Conservation (phyloP, 2,113 vertebrate species). For the Enhydra lutris region DNA sequence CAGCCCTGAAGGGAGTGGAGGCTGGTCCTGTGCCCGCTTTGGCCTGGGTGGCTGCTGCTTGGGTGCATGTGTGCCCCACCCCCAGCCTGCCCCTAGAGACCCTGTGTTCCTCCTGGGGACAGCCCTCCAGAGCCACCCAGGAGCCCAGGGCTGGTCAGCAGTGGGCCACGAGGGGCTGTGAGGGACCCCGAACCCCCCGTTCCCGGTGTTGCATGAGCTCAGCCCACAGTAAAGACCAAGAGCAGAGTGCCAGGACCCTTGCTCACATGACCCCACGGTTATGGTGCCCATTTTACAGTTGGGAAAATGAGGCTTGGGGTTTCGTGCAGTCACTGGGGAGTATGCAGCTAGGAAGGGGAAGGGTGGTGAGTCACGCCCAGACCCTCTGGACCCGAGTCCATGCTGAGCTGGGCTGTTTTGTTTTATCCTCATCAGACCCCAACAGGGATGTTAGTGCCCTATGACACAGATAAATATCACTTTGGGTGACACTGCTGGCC, state of each 20-base stretch:
- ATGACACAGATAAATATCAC: not conserved
- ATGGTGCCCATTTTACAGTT: not conserved
- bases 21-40: not conserved
- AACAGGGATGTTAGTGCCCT: rapidly evolving
- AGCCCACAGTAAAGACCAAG: rapidly evolving
- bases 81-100: no score
- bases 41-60: not conserved
- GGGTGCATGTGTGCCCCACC: no score
- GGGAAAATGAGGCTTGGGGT: not conserved
- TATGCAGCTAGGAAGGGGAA: rapidly evolving
- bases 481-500: not conserved
- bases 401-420: not conserved
- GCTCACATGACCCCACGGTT: rapidly evolving
- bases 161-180: not conserved
- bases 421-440: rapidly evolving
- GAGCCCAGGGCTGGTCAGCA: not conserved
- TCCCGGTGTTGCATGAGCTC: rapidly evolving
- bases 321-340: rapidly evolving
- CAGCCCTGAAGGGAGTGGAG: rapidly evolving
- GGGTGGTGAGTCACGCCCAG: rapidly evolving
- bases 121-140: not conserved
- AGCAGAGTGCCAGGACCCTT: not conserved
- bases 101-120: no score
- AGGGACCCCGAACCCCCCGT: no score
- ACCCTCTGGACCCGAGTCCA: not conserved